Base-by-base conservation (phyloP, 2,888 invertebrate species). In the Hydropsyche betteni region DNA sequence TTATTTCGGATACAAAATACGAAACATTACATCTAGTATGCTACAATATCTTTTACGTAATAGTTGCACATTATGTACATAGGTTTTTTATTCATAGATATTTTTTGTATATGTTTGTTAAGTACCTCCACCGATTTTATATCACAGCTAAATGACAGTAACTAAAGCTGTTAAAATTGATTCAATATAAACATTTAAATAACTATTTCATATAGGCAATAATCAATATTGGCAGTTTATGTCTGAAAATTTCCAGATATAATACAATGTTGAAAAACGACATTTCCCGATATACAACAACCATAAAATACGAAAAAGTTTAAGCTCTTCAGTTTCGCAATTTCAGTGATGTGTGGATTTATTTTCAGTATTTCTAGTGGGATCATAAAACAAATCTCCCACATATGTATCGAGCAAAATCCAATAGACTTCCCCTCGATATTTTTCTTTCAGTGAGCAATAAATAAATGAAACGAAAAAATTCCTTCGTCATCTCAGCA, bases 61-160 rank as follows among this genome's bases (percentile, higher is more conserved):
- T 44, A 44, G 44, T 44, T 44, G 44, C 44, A 44, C 44, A 44
- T 36, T 64, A 64, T 64, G 36, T 64, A 64, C 36, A 64, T 61
- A 8, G 10, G 4, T 64, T 36, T 80, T 81, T 81, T 44, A n/a
- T 24, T 24, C 24, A 24, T 24, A 24, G 24, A 24, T 24, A 24
- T 24, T 24, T 24, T 24, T 24, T 24, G n/a, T 24, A 24, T 24
- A 44, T 8, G 44, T 44, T 44, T 6, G 16, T 58, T 58, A 4
- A 58, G 58, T 58, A 58, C 83, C 82, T 80, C 80, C 80, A 82
- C 82, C 83, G 80, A 74, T 58, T 58, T 83, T 84, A 85, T 85
- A 85, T 85, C 85, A 85, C 85, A 85, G 85, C 85, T 85, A 85
- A 84, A 83, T 74, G 84, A 85, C 84, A 72, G 83, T 84, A 84